Conservation (phyloP, 1,140 invertebrate genomes). For the Antheraea pernyi region DNA sequence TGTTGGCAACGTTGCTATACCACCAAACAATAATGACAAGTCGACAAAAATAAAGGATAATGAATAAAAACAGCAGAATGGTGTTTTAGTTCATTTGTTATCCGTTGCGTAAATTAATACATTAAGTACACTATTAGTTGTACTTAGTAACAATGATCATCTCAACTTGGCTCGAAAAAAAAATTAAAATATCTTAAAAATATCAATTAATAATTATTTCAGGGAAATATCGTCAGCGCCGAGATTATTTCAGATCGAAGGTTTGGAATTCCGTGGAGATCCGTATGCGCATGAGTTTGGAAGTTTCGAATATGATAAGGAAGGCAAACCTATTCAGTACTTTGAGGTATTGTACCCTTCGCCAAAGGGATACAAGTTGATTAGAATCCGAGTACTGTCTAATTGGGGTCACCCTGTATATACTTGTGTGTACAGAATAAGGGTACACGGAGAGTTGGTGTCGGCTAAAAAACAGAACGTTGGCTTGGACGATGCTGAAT, state of each 20-base stretch:
- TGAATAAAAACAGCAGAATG: too few species aligned
- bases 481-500: constrained; percentile 36
- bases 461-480: constrained; percentile 26
- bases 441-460: constrained; percentile 58
- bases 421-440: constrained; percentile 65
- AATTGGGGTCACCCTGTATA: constrained; percentile 67
- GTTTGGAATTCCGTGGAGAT: constrained; percentile 47
- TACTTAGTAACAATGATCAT: too few species aligned
- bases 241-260: constrained; percentile 59
- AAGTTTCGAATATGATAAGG: constrained; percentile 60
- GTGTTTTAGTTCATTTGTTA: too few species aligned
- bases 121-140: too few species aligned
- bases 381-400: constrained; percentile 49
- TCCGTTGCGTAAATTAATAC: too few species aligned
- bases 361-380: constrained; percentile 45
- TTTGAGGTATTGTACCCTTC: constrained; percentile 50
- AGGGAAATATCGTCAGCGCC: constrained; percentile 73
- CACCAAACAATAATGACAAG: too few species aligned
- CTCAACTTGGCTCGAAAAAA: too few species aligned
- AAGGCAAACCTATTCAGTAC: constrained; percentile 64
- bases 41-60: too few species aligned
- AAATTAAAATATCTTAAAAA: too few species aligned
- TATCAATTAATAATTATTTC: constrained; percentile 11
- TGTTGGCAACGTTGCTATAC: too few species aligned
- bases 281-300: constrained; percentile 60